phyloP scores from a whole-genome alignment of 2,888 invertebrate genomes.

The Ormyrus nitidulus region DNA sequence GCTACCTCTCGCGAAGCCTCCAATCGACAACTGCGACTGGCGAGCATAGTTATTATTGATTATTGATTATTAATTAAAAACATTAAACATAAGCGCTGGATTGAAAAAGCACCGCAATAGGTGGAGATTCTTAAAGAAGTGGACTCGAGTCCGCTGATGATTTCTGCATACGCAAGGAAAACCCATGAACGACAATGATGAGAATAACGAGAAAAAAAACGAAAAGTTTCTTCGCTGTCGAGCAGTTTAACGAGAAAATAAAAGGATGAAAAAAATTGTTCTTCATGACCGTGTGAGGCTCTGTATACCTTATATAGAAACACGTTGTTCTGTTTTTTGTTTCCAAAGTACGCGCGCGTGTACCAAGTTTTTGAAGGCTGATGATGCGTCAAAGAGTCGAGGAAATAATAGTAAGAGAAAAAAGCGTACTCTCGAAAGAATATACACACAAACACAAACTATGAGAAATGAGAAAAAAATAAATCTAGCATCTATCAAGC shows the following conservation, averaged over 20 bases:
- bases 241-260: constrained; percentile 45
- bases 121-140: constrained; percentile 47
- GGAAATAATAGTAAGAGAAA: constrained; percentile 34
- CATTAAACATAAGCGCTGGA: constrained; percentile 51
- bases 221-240: constrained; percentile 18
- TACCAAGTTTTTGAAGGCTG: constrained; percentile 33
- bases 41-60: constrained; percentile 65
- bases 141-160: constrained; percentile 8
- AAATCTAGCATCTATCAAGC: constrained; percentile 71
- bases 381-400: not conserved
- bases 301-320: constrained; percentile 56
- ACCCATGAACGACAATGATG: constrained; percentile 21
- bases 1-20: constrained; percentile 47
- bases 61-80: constrained; percentile 63
- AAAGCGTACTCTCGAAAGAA: constrained; percentile 44
- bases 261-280: constrained; percentile 54
- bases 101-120: constrained; percentile 40
- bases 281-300: constrained; percentile 55
- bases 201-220: constrained; percentile 6
- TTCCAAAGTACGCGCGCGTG: constrained; percentile 47
- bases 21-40: constrained; percentile 53
- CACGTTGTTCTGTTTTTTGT: constrained; percentile 53
- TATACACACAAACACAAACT: constrained; percentile 50
- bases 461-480: constrained; percentile 57
- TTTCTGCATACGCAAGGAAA: constrained; percentile 22